Evolutionary conservation across 2,888 invertebrate species (phyloP), one percentile per base, ranked within the genome.

Genomic region (Tineola bisselliella): DNA sequence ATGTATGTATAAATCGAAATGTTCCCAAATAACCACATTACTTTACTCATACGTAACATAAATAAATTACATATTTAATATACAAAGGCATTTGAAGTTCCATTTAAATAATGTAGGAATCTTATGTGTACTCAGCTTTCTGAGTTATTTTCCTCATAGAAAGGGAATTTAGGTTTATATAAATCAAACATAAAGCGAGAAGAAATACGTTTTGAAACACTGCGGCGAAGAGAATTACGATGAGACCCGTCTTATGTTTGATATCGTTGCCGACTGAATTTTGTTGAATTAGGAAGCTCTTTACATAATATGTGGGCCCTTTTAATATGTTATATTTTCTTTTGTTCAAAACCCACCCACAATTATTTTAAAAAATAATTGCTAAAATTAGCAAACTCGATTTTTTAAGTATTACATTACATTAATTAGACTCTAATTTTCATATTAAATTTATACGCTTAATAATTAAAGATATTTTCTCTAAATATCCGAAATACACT

Each of bases 161-260:
- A 48, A 48, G 48, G 10, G 48, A 48, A 48, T 48, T 48, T 48
- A 48, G 48, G 48, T n/a, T 48, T 48, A 17, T 48, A 48, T 48
- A 48, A 48, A 48, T 48, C 48, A 48, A 48, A 48, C 48, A 17
- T 15, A 48, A 48, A 17, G 48, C 48, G 48, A 17, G 17, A 48
- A 48, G 48, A 48, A 48, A 48, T 48, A 48, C 17, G n/a, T 48
- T 48, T 48, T 48, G 48, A 48, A 48, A 48, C 17, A 48, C 48
- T 48, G 48, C 13, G 48, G 48, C 48, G 48, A 48, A 48, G 48
- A 15, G 15, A 48, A 48, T 48, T 48, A 48, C 17, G 13, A 48
- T 48, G 17, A 17, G 48, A 8, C 48, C 15, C 17, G 17, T 48
- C 48, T 43, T 43, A 3, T 48, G 15, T 48, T 48, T 48, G 48